Evolutionary conservation across 1,140 invertebrate genomes (phyloP).

Genomic region (Amphibalanus amphitrite): DNA sequence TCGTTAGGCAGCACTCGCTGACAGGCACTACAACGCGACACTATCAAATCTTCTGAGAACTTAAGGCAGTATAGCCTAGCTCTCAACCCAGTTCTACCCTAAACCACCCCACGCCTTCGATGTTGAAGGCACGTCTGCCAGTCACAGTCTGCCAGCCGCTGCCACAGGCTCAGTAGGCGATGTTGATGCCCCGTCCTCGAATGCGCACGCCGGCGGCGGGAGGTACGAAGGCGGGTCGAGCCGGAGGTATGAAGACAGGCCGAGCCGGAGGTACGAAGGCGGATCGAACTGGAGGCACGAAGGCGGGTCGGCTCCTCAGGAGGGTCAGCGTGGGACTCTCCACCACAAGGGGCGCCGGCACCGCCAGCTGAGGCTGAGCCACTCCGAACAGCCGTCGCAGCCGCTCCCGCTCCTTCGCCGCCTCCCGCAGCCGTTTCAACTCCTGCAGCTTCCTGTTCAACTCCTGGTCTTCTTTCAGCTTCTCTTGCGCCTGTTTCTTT

Average conservation of each 20-base stretch:
- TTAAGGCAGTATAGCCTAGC: no score
- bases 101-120: no score
- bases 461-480: not conserved
- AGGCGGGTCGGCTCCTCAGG: not conserved
- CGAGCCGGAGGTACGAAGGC: constrained; percentile 1
- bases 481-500: not conserved
- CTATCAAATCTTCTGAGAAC: no score
- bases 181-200: not conserved
- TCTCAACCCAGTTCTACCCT: no score
- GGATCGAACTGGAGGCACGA: not conserved
- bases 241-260: not conserved
- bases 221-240: not conserved
- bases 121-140: no score
- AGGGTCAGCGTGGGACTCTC: constrained; percentile 1
- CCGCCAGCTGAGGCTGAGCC: not conserved
- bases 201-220: not conserved
- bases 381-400: not conserved
- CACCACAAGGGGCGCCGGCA: not conserved
- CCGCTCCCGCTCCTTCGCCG: not conserved
- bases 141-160: no score
- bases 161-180: constrained; percentile 1
- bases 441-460: not conserved
- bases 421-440: not conserved
- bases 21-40: no score
- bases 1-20: no score